These are phyloP conservation scores for Gastrophryne carolinensis DNA, from an alignment of 2,797 vertebrate genomes.

Conservation along the genomic window DNA sequence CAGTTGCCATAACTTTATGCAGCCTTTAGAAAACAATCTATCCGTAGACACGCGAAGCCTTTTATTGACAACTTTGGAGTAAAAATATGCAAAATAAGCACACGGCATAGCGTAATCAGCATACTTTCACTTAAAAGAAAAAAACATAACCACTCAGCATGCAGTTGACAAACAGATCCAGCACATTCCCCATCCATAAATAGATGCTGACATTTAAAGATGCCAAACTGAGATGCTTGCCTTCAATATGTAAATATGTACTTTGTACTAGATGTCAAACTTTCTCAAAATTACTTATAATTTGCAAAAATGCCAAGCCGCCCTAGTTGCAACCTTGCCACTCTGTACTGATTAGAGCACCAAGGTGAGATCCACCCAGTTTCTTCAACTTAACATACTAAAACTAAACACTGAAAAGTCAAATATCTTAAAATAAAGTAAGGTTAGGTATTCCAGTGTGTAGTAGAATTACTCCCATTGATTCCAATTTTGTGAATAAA, in stretches of 20 bases:
- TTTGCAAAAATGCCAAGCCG: not conserved
- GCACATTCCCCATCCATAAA: not conserved
- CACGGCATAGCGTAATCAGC: not conserved
- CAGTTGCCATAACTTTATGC: too few relatives aligned
- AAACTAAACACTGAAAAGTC: too few relatives aligned
- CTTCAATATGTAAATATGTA: not conserved
- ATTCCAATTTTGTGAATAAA: too few relatives aligned
- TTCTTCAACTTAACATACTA: not conserved
- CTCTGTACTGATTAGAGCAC: not conserved
- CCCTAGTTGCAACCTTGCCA: not conserved
- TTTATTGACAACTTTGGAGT: not conserved
- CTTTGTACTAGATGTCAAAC: not conserved
- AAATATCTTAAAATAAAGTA: too few relatives aligned
- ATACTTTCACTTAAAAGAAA: not conserved
- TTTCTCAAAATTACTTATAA: not conserved
- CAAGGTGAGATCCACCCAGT: not conserved
- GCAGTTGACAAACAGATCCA: not conserved
- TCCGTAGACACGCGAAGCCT: too few relatives aligned
- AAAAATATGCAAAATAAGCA: not conserved
- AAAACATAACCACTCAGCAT: not conserved
- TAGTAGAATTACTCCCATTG: too few relatives aligned
- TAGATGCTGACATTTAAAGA: not conserved
- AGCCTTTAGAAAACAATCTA: too few relatives aligned
- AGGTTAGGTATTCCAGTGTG: too few relatives aligned
- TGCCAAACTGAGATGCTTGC: not conserved